A percentile compares a stretch with the other conserved stretches of the same genome.
Evolutionary conservation across 2,797 vertebrate genomes (phyloP).

Genomic region (Lepilemur septentrionalis): DNA sequence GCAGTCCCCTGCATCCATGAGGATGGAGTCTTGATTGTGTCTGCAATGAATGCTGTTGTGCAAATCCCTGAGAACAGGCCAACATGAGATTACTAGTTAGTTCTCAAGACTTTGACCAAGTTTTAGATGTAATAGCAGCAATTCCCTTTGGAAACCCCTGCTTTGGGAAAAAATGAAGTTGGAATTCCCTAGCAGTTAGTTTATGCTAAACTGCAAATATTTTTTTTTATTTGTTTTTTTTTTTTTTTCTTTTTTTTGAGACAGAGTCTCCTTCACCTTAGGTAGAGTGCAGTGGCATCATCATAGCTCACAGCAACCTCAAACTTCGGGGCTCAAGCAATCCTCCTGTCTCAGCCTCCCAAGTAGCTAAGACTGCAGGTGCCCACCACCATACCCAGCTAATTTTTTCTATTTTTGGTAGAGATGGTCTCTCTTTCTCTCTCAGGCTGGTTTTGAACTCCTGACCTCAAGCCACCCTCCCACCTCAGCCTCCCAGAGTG

Average conservation of each 20-base stretch:
- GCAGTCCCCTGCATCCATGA: background rate
- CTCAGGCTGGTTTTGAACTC: background rate
- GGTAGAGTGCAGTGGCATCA: background rate
- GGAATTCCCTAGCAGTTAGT: background rate
- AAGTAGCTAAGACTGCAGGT: background rate
- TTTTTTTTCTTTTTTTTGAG: background rate
- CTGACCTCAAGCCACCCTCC: background rate
- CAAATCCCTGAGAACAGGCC: background rate
- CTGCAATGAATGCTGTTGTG: background rate
- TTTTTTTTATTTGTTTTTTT: no score
- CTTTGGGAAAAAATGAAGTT: background rate
- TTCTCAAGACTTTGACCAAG: background rate
- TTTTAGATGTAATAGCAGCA: slow-evolving; percentile 3
- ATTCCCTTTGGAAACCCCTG: background rate
- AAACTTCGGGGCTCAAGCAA: background rate
- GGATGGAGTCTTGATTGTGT: background rate
- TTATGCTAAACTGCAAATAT: background rate
- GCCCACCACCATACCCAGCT: background rate
- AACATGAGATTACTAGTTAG: background rate
- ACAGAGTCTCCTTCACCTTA: background rate
- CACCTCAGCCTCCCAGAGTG: background rate
- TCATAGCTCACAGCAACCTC: background rate
- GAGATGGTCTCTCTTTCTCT: background rate
- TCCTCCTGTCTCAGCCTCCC: background rate
- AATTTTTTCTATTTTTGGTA: background rate